Evolutionary conservation across 2,113 vertebrate species (phyloP).

Genomic region (Urocitellus parryii): DNA sequence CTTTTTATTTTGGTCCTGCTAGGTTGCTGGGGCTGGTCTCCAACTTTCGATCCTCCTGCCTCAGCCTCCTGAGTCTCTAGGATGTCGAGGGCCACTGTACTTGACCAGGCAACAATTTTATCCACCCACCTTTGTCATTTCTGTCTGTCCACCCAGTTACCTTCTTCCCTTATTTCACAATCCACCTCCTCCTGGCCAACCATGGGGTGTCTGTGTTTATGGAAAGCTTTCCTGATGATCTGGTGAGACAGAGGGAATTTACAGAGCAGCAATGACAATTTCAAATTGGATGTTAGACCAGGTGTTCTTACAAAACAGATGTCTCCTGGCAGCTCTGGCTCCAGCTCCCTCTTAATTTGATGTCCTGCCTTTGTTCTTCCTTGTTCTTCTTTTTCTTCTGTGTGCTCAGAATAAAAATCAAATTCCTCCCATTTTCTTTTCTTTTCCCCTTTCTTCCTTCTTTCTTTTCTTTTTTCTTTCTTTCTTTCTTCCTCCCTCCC

Average conservation of each 20-base stretch:
- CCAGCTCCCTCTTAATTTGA: neutral
- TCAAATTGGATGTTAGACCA: neutral
- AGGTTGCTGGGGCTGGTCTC: no score
- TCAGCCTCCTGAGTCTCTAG: neutral
- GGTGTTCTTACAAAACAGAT: neutral
- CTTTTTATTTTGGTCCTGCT: no score
- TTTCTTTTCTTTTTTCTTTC: no score
- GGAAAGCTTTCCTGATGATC: neutral
- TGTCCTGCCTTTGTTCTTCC: neutral
- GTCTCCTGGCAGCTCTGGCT: neutral
- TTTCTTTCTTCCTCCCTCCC: no score
- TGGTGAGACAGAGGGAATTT: neutral
- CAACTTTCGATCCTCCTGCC: no score
- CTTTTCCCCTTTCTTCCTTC: no score
- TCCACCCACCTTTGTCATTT: neutral
- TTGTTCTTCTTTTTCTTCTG: neutral
- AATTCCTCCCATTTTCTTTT: neutral
- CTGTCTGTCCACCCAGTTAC: neutral
- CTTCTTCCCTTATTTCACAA: constrained; percentile 53
- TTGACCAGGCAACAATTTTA: neutral
- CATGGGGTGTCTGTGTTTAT: neutral
- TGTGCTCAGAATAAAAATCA: neutral
- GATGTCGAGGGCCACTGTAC: no score
- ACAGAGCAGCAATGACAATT: neutral
- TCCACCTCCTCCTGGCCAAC: neutral